Evolutionary conservation across 2,113 vertebrate species (phyloP).

Genomic region (Euleptes europaea): DNA sequence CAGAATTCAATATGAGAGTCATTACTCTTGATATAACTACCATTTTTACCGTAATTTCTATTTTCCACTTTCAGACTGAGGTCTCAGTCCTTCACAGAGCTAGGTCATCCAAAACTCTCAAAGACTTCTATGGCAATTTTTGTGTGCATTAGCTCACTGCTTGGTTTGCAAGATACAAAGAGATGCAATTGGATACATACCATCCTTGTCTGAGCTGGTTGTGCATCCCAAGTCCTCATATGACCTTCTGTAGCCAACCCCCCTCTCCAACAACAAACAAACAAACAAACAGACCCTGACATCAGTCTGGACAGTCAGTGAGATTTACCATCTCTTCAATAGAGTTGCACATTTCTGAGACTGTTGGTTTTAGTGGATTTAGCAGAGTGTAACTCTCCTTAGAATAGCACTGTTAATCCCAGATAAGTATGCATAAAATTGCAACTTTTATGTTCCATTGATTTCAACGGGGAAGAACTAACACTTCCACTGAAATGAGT

Average conservation of each 20-base stretch:
- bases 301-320: too few species aligned
- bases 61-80: slow-evolving; percentile 43
- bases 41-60: slow-evolving; percentile 14
- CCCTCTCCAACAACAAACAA: too few species aligned
- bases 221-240: neutral
- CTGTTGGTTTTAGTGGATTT: too few species aligned
- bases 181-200: neutral
- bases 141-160: neutral
- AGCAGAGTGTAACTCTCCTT: neutral
- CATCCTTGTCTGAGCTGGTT: slow-evolving; percentile 24
- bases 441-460: neutral
- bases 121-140: slow-evolving; percentile 21
- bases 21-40: slow-evolving; percentile 31
- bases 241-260: neutral
- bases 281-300: too few species aligned
- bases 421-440: neutral
- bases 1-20: slow-evolving; percentile 38
- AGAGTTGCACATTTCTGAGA: too few species aligned
- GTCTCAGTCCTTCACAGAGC: neutral
- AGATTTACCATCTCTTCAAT: too few species aligned
- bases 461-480: neutral
- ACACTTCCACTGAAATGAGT: too few species aligned
- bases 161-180: neutral
- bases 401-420: neutral
- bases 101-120: slow-evolving; percentile 37